Evolutionary conservation across 2,888 invertebrate species (phyloP), one percentile per base, ranked within the genome.

Genomic region (Dorcus parallelipipedus): DNA sequence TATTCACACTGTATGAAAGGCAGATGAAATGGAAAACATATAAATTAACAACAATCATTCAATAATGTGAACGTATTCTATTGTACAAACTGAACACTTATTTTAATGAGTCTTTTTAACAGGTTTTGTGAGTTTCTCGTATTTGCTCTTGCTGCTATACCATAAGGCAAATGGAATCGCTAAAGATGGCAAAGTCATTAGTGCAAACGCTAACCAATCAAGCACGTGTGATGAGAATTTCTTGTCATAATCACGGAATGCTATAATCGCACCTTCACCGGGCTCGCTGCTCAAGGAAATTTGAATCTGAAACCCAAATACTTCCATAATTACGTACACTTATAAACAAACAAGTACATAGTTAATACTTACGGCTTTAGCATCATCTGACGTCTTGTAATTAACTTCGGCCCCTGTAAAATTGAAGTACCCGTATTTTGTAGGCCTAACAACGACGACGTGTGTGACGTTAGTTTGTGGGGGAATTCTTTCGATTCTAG

Each of bases 221-320:
- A 95, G 91, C 76, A 94, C 90, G 80, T 97, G 97, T 0, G 97
- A 95, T 2, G 97, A 97, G 82, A 97, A 97, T 74, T 95, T 93
- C 79, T 95, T 92, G 80, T 97, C 95, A 73, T 91, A 97, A 78
- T 97, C 97, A 71, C 86, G 90, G 82, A 89, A 91, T 9, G 94
- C 91, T 53, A 95, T 91, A 72, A 97, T 95, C 55, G 91, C 91
- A 64, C 97, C 97, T 80, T 98, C 95, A 56, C 98, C 98, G 6
- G 97, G 98, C 67, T 97, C 92, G 69, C 95, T 97, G 70, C 87
- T 89, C 71, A 84, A 78, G 6, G 87, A 81, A 72, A 87, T 80
- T 83, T 92, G 88, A 60, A 86, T 76, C 88, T 91, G 77, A 54
- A 83, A 81, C 67, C 52, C 63, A 61, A 62, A 10, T 14, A 14